Conservation (phyloP, 2,797 vertebrate genomes). For the Muscicapa striata region DNA sequence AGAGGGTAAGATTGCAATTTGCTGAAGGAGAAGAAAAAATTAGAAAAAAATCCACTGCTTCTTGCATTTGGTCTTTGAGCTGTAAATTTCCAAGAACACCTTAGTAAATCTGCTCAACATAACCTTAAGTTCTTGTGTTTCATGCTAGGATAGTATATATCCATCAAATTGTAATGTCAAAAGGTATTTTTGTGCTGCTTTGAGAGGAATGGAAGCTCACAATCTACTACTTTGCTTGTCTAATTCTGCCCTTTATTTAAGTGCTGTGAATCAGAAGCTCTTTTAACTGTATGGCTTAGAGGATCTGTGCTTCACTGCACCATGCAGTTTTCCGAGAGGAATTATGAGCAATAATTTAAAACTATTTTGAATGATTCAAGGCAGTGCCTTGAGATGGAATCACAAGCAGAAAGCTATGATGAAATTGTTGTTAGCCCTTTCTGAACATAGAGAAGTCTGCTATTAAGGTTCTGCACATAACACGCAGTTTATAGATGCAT, state of each 20-base stretch:
- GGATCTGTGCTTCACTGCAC: neutral
- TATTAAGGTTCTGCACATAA: neutral
- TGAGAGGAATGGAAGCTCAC: neutral
- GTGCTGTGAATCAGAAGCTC: neutral
- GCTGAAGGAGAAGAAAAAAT: conserved; percentile 1
- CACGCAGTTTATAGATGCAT: neutral
- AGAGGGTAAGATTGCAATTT: neutral
- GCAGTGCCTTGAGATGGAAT: neutral
- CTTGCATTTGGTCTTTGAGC: conserved; percentile 62
- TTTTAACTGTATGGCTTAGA: neutral
- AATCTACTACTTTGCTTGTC: neutral
- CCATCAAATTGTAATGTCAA: conserved; percentile 17
- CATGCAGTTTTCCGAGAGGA: neutral
- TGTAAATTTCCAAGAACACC: conserved; percentile 65
- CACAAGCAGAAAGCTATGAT: neutral
- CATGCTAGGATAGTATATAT: neutral
- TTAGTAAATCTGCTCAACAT: conserved; percentile 55
- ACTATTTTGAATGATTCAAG: conserved; percentile 1
- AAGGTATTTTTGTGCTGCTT: neutral
- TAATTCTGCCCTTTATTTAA: conserved; percentile 27
- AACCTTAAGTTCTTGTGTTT: conserved; percentile 40
- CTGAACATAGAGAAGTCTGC: neutral
- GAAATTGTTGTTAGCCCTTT: neutral
- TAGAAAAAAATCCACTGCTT: neutral
- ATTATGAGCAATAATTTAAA: neutral